Evolutionary conservation across 2,888 invertebrate genomes (phyloP).

Genomic region (Muschampia plurimacula): DNA sequence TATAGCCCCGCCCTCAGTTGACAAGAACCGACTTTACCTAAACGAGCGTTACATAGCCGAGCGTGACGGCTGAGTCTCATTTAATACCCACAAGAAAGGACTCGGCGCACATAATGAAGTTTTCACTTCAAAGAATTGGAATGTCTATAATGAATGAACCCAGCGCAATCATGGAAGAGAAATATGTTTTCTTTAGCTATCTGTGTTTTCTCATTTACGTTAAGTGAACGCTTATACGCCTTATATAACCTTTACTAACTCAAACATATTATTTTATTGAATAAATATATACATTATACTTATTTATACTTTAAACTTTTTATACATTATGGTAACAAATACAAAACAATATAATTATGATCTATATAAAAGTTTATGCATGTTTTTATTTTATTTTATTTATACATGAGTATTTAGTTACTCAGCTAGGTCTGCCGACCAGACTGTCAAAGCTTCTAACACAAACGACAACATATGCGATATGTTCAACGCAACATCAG

Average conservation of each 20-base stretch:
- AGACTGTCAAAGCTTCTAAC: conserved; percentile 44
- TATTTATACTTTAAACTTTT: not conserved
- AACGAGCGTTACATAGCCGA: too few species aligned
- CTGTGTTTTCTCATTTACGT: conserved; percentile 40
- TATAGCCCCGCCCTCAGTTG: too few species aligned
- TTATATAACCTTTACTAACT: conserved; percentile 66
- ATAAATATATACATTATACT: conserved; percentile 7
- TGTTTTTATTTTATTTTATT: conserved; percentile 10
- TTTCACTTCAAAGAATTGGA: too few species aligned
- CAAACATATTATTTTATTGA: conserved; percentile 49
- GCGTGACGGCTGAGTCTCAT: too few species aligned
- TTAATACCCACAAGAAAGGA: too few species aligned
- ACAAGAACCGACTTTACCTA: too few species aligned
- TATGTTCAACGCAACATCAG: not conserved
- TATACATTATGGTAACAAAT: not conserved
- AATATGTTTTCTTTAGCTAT: conserved; percentile 52
- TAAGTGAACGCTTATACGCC: conserved; percentile 56
- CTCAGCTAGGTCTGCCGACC: conserved; percentile 58
- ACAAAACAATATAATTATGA: not conserved
- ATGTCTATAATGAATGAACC: conserved; percentile 53
- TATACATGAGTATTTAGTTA: conserved; percentile 14
- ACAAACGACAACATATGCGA: conserved; percentile 8
- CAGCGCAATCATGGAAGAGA: conserved; percentile 82
- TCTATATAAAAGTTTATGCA: conserved; percentile 9
- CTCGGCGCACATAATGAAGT: too few species aligned